Evolutionary conservation across 2,888 invertebrate genomes (phyloP), one percentile per base, ranked within the genome.

Genomic region (Ernsta delagoae): DNA sequence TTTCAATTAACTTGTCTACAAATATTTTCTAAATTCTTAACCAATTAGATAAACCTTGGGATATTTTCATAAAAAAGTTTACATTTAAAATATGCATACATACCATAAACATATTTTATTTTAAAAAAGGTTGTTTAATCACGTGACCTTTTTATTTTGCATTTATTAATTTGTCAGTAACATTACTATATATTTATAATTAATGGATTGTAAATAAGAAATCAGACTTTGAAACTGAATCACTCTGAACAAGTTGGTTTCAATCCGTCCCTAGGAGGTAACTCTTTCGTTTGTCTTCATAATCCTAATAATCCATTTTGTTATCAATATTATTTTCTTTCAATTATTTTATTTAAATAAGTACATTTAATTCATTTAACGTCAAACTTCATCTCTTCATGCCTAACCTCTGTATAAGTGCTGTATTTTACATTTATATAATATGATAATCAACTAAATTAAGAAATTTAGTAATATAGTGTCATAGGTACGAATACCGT

Each of bases 261-360:
- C 77, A 85, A 82, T 91, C 91, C 91, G 91, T 92, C 91, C 91
- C 86, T 88, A 84, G 81, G 73, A 78, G 79, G 77, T 83, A 83
- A 75, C 66, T 71, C 70, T 72, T 61, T 73, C 63, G 65, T 70
- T 67, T 61, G 6, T 39, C 57, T 34, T 36, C n/a, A 12, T 57
- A 39, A 36, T 31, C n/a, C 5, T 34, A 34, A 24, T 45, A 41
- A 41, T 41, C 56, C 12, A n/a, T 1, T 62, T 43, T 12, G 48
- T 48, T 3, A 5, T 45, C 45, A 12, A 41, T 41, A 31, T 43
- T 31, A 66, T 16, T n/a, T 53, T 56, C 24, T 63, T 12, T 24
- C 8, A n/a, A 56, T 41, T 62, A 61, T 61, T 12, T 62, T 43
- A 9, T 43, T 1, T 43, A 1, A 39, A 7, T 39, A 39, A 39